Base-by-base conservation (phyloP, 2,888 invertebrate species). In the Cheilosia urbana region DNA sequence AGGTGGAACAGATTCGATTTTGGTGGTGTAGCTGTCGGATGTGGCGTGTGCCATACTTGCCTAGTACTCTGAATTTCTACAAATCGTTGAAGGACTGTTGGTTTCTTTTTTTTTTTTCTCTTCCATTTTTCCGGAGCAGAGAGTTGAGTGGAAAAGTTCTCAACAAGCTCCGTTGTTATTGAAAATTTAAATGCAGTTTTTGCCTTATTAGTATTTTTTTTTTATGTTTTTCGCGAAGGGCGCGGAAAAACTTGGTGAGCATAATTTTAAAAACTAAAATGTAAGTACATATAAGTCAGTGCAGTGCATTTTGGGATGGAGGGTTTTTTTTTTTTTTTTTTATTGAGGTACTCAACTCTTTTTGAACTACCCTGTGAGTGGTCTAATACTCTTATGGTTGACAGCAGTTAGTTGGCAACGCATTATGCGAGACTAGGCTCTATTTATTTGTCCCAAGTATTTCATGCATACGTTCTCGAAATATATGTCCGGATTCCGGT, bases 21-120 rank as follows among this genome's bases (percentile, higher is more conserved):
- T 53, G 57, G 37, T 30, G 68, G 57, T 55, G n/a, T 55, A 42
- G 57, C 45, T 60, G 60, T 51, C 72, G 72, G 60, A 72, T 62
- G 60, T 62, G 60, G 71, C 60, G 71, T 60, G 60, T 60, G 71
- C 49, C 69, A 53, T 69, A 69, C 42, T 69, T 47, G 58, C 51
- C 55, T 60, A 51, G 42, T 55, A 19, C 30, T 53, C 53, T 19
- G 37, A 11, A 37, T 65, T 51, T 66, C 42, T 9, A 57, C 68
- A 60, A 60, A 40, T 37, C 37, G 40, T 47, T 71, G 17, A 27
- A 49, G 51, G 42, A 71, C 7, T 37, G 17, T 34, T 51, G n/a
- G 27, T 30, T 63, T 19, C n/a, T 47, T 45, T 17, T 21, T 34
- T 6, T 2, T 2, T 11, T n/a, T 30, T 34, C 1, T 30, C 47